Conservation (phyloP, 2,888 invertebrate species). For the Drosophila pegasa region DNA sequence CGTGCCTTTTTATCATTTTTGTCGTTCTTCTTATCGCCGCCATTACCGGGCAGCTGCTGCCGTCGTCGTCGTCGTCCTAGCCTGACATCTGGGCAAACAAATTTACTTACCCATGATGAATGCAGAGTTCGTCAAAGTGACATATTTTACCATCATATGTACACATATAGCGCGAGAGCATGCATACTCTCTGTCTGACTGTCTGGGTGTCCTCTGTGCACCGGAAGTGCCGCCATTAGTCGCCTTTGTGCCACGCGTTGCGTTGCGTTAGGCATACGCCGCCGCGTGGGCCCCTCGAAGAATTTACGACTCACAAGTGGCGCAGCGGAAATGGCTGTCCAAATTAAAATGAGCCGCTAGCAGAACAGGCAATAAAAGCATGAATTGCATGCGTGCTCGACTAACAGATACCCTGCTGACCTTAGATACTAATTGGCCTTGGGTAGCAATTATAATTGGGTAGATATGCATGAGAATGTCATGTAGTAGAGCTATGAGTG, state of each 20-base stretch:
- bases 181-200: conserved; percentile 5
- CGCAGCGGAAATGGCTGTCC: conserved; percentile 45
- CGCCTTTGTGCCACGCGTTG: conserved; percentile 67
- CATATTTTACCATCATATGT: conserved; percentile 36
- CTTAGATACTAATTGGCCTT: background rate
- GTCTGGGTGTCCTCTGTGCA: conserved; percentile 39
- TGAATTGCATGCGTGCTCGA: background rate
- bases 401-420: background rate
- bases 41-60: conserved; percentile 56
- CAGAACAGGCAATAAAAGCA: conserved; percentile 10
- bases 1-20: conserved; percentile 79
- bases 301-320: conserved; percentile 44
- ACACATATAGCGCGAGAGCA: background rate
- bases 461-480: background rate
- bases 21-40: conserved; percentile 67
- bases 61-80: conserved; percentile 6
- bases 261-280: conserved; percentile 44
- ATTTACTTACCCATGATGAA: conserved; percentile 79
- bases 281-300: conserved; percentile 34
- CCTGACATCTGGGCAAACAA: conserved; percentile 77
- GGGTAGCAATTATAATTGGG: background rate
- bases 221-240: conserved; percentile 79
- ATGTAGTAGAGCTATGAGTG: background rate
- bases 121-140: conserved; percentile 63
- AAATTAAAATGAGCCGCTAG: conserved; percentile 45